These are phyloP conservation scores for Solenopsis invicta DNA, from an alignment of 1,140 invertebrate species.

Conservation along the genomic window DNA sequence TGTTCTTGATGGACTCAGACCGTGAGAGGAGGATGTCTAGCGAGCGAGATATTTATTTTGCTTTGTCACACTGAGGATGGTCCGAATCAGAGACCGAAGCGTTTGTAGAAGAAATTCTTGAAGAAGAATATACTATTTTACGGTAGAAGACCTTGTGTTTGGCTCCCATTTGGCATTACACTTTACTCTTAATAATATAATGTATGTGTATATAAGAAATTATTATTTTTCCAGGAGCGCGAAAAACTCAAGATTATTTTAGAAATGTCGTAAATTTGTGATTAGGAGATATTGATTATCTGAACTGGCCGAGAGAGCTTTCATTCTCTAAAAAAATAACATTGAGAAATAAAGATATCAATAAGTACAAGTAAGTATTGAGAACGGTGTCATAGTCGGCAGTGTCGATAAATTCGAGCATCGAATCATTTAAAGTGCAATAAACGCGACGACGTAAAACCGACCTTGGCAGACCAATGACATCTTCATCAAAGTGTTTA, in stretches of 20 bases:
- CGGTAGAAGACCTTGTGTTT: too few species aligned
- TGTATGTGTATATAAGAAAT: not conserved
- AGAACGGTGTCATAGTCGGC: not conserved
- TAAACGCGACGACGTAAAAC: slow-evolving; percentile 21
- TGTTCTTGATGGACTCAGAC: too few species aligned
- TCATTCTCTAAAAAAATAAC: not conserved
- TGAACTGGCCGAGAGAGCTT: not conserved
- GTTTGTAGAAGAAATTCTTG: too few species aligned
- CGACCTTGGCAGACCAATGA: slow-evolving; percentile 65
- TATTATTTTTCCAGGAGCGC: not conserved
- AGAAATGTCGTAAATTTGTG: not conserved
- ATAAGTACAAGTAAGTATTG: not conserved
- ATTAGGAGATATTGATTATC: not conserved
- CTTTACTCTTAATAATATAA: too few species aligned
- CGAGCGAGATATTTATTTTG: too few species aligned
- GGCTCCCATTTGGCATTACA: too few species aligned
- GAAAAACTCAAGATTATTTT: not conserved
- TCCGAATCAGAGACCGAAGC: too few species aligned
- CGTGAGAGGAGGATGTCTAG: too few species aligned
- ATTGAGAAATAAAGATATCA: not conserved
- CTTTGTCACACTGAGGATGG: too few species aligned
- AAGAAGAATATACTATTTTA: too few species aligned
- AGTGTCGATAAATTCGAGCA: slow-evolving; percentile 5
- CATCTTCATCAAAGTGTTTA: slow-evolving; percentile 69
- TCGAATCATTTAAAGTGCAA: slow-evolving; percentile 7